Evolutionary conservation across 2,888 invertebrate genomes (phyloP), one percentile per base, ranked within the genome.

Genomic region (Dolomedes plantarius): DNA sequence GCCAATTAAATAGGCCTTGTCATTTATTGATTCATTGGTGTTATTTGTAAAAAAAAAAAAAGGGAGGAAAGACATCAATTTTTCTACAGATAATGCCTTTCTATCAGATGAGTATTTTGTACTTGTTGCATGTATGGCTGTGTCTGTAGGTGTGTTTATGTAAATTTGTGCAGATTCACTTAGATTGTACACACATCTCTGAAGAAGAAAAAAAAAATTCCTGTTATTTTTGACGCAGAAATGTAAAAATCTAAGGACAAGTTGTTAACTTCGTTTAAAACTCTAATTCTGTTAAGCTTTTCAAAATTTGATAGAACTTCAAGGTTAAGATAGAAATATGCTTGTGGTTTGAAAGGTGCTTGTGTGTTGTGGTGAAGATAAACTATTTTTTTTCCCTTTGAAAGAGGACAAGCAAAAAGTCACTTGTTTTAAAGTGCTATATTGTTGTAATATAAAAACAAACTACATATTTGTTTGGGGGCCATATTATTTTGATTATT

Each of bases 281-380:
- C 65, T 85, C 69, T 85, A 77, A 77, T 72, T 72, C 46, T 77
- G 82, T 83, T 83, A 75, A 71, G 29, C 46, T 72, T 65, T 67
- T 73, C 67, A 19, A 85, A 32, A 65, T 76, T 83, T 72, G 68
- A 65, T 68, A 56, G 28, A 64, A 77, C 65, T 77, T 56, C 41
- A 69, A 68, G 50, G 69, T 69, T 71, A 64, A 50, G 23, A 68
- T 73, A 32, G 56, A 46, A 73, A 16, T 75, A 16, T 74, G 77
- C 56, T 56, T 77, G 67, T 72, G 74, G 68, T 69, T 81, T 62
- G 62, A 81, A 72, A 65, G 72, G 72, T 83, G 83, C 77, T 85
- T 85, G 68, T n/a, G n/a, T n/a, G n/a, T 74, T 80, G 50, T 65
- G 67, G 67, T 32, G 39, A 23, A 65, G 29, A 28, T 71, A 62